Evolutionary conservation across 2,113 vertebrate genomes (phyloP).

Genomic region (Erythrolamprus reginae): DNA sequence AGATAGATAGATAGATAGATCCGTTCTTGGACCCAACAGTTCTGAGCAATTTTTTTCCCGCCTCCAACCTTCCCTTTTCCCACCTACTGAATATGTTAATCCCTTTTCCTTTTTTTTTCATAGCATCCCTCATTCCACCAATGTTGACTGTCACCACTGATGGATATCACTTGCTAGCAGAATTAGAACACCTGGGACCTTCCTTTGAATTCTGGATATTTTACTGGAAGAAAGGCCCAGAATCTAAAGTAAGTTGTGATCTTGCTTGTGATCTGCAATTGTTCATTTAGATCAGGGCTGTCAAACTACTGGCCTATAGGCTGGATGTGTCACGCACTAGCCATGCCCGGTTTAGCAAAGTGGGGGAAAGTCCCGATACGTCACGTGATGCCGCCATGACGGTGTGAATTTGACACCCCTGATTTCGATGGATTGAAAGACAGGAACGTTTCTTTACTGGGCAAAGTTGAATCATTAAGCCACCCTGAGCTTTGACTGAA

Average conservation of each 20-base stretch:
- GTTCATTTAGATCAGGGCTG: background rate
- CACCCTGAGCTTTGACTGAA: background rate
- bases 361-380: no score
- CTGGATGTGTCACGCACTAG: no score
- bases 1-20: no score
- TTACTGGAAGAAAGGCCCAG: slow-evolving; percentile 56
- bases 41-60: background rate
- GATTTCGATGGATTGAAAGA: background rate
- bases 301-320: no score
- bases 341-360: no score
- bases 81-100: background rate
- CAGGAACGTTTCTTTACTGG: background rate
- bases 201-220: slow-evolving; percentile 52
- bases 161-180: slow-evolving; percentile 47
- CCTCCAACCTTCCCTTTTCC: background rate
- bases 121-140: slow-evolving; percentile 59
- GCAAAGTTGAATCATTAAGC: background rate
- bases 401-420: no score
- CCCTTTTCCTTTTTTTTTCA: slow-evolving; percentile 8
- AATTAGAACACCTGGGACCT: slow-evolving; percentile 56
- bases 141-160: slow-evolving; percentile 41
- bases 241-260: slow-evolving; percentile 42
- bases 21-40: background rate
- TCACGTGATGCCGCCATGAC: no score
- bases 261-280: background rate